A percentile compares a stretch with the other conserved stretches of the same genome.
Conservation (phyloP, 2,797 vertebrate genomes). For the Neosalanx taihuensis region DNA sequence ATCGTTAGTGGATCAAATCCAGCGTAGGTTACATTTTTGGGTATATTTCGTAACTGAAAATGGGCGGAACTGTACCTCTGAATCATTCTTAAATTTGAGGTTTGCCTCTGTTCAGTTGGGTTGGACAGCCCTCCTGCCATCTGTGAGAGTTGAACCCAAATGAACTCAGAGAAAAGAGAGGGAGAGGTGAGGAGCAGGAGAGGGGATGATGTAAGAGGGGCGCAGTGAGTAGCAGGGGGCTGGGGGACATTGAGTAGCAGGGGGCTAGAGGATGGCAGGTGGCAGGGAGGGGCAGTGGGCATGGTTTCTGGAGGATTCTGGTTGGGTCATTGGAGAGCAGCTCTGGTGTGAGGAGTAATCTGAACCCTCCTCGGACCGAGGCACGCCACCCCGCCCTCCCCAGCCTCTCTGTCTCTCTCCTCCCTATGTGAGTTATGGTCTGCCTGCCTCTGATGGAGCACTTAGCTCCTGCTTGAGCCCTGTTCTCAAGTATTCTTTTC, state of each 20-base stretch:
- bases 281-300: not conserved
- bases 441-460: slow-evolving; percentile 55
- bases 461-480: slow-evolving; percentile 48
- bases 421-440: slow-evolving; percentile 45
- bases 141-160: slow-evolving; percentile 4
- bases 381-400: slow-evolving; percentile 11
- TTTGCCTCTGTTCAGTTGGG: slow-evolving; percentile 2
- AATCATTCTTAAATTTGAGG: not conserved
- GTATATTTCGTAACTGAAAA: slow-evolving; percentile 19
- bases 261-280: too few relatives aligned
- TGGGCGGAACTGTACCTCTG: slow-evolving; percentile 19
- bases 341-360: slow-evolving; percentile 54
- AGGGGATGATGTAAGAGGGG: not conserved
- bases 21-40: slow-evolving; percentile 26
- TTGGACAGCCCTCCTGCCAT: not conserved
- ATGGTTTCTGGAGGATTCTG: not conserved
- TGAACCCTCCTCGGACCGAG: slow-evolving; percentile 32
- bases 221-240: too few relatives aligned
- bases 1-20: slow-evolving; percentile 32
- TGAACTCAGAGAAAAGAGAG: not conserved
- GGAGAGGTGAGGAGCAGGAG: not conserved
- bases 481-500: slow-evolving; percentile 63
- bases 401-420: slow-evolving; percentile 19
- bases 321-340: slow-evolving; percentile 24
- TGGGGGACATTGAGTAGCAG: not conserved